Evolutionary conservation across 2,888 invertebrate species (phyloP).

Genomic region (Meliscaeva auricollis): DNA sequence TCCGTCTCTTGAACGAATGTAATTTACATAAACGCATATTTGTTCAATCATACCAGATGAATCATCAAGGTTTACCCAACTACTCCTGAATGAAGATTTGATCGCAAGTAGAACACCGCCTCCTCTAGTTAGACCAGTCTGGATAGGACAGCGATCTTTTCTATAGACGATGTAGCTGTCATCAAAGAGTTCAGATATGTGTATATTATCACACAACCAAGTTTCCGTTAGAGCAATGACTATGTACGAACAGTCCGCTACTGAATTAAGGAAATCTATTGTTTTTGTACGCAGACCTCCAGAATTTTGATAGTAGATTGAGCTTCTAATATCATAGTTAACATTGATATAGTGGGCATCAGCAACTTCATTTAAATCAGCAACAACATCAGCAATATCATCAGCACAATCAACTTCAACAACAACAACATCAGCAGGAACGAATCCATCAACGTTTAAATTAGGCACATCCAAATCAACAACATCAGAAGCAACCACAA

Average conservation of each 20-base stretch:
- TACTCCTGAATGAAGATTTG: background rate
- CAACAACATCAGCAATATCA: no score
- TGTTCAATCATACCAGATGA: background rate
- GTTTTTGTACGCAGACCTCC: background rate
- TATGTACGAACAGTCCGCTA: background rate
- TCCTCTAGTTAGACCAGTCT: background rate
- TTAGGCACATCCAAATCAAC: no score
- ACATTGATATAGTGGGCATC: no score
- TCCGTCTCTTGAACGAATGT: background rate
- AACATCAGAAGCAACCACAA: no score
- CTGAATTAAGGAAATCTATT: background rate
- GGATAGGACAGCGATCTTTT: background rate
- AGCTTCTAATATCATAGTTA: no score
- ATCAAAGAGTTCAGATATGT: background rate
- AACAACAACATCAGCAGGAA: no score
- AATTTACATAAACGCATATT: background rate
- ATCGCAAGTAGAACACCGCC: background rate
- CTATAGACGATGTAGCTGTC: background rate
- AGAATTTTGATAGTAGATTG: no score
- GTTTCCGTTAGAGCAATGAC: background rate
- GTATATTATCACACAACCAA: background rate
- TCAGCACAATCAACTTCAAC: no score
- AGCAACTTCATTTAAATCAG: no score
- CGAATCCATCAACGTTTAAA: no score
- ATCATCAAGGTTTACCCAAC: background rate